Evolutionary conservation across 2,113 vertebrate genomes (phyloP).

Genomic region (Caloenas nicobarica): DNA sequence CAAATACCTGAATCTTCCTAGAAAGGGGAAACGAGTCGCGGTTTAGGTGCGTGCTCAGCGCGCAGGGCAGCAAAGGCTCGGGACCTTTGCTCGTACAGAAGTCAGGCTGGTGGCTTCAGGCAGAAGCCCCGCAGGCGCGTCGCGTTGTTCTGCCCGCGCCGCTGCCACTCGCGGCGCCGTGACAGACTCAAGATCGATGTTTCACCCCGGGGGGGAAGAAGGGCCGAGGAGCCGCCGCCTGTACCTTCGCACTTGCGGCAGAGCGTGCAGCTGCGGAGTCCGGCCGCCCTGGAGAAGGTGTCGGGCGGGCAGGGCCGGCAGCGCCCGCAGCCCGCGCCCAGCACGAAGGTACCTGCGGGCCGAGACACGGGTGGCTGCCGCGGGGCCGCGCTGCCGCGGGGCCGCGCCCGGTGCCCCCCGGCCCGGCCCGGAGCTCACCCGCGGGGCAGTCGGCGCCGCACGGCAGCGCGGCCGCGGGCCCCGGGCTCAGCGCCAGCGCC

Average conservation of each 20-base stretch:
- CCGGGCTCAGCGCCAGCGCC: not conserved
- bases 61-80: not conserved
- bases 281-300: constrained; percentile 23
- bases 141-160: accelerated
- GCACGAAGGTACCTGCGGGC: constrained; percentile 11
- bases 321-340: not conserved
- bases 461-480: not conserved
- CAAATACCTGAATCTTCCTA: not conserved
- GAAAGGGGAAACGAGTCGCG: accelerated
- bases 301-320: not conserved
- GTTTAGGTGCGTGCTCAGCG: accelerated
- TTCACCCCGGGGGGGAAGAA: too few species aligned
- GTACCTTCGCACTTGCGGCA: constrained; percentile 53
- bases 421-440: not conserved
- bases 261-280: not conserved
- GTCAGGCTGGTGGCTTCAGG: accelerated
- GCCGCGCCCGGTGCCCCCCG: too few species aligned
- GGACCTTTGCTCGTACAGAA: not conserved
- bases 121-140: accelerated
- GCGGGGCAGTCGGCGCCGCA: not conserved
- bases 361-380: not conserved
- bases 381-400: not conserved
- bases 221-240: not conserved
- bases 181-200: not conserved
- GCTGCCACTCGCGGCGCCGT: accelerated